These are phyloP conservation scores for Dendrocopos noguchii DNA, from an alignment of 2,113 vertebrate genomes.

Conservation along the genomic window DNA sequence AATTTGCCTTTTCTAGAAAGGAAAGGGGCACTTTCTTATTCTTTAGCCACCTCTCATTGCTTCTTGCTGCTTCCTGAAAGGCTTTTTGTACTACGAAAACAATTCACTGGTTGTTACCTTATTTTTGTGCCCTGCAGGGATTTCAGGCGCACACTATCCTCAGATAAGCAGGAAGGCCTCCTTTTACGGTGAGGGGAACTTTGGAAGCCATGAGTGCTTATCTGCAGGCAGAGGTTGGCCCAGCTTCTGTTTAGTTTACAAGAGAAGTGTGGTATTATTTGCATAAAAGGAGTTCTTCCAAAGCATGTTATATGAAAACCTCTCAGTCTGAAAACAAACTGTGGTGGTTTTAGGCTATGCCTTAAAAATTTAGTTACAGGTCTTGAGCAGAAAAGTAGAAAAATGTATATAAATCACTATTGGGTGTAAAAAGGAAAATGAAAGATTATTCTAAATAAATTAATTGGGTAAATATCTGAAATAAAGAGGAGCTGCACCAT, in stretches of 20 bases:
- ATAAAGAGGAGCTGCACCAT: too few species aligned
- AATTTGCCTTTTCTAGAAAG: slow-evolving; percentile 9
- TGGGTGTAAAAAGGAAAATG: too few species aligned
- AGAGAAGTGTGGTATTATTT: slow-evolving; percentile 20
- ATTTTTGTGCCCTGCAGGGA: slow-evolving; percentile 18
- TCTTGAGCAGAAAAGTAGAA: too few species aligned
- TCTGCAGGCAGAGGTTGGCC: slow-evolving; percentile 9
- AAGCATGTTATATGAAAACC: slow-evolving; percentile 6
- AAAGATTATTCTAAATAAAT: too few species aligned
- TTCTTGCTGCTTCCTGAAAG: slow-evolving; percentile 26
- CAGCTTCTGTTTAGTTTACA: background rate
- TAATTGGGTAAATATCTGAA: too few species aligned
- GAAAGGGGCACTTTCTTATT: background rate
- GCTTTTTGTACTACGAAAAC: slow-evolving; percentile 48
- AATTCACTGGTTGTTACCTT: slow-evolving; percentile 49
- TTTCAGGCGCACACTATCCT: background rate
- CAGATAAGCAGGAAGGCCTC: slow-evolving; percentile 35
- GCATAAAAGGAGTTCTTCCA: slow-evolving; percentile 23
- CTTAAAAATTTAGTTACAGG: too few species aligned
- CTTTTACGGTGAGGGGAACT: background rate
- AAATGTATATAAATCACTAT: too few species aligned
- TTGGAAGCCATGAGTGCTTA: background rate
- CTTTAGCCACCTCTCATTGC: slow-evolving; percentile 16
- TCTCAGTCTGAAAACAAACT: slow-evolving; percentile 29
- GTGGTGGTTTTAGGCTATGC: too few species aligned